Percentiles rank a stretch among this genome's conserved stretches.
Conservation (phyloP, 2,888 invertebrate species). For the Eupithecia exiguata region DNA sequence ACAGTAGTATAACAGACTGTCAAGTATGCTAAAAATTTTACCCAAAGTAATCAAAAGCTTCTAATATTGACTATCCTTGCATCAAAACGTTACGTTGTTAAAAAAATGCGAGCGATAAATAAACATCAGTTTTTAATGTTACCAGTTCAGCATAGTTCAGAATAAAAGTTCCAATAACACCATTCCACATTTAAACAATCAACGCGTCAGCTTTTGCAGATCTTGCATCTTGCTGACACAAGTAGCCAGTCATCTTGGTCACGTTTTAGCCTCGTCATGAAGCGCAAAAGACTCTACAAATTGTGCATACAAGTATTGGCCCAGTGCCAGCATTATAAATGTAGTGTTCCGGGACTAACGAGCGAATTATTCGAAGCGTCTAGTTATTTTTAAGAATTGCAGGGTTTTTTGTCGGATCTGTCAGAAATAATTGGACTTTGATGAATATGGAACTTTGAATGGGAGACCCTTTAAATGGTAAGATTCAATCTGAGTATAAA, state of each 20-base stretch:
- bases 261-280: slow-evolving; percentile 70
- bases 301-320: slow-evolving; percentile 67
- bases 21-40: no score
- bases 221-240: slow-evolving; percentile 50
- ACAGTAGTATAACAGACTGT: no score
- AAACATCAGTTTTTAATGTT: no score
- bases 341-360: slow-evolving; percentile 70
- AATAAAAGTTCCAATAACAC: not conserved
- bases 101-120: no score
- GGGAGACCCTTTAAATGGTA: not conserved
- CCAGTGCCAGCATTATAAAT: slow-evolving; percentile 72
- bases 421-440: slow-evolving; percentile 19
- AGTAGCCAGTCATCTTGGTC: slow-evolving; percentile 60
- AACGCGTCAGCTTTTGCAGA: slow-evolving; percentile 38
- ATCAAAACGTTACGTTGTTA: no score
- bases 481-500: not conserved
- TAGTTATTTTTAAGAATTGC: slow-evolving; percentile 43
- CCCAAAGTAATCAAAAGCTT: no score
- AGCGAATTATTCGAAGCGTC: slow-evolving; percentile 59
- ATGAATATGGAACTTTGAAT: not conserved
- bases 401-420: slow-evolving; percentile 25
- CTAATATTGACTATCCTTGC: no score
- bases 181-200: slow-evolving; percentile 31
- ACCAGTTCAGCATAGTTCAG: not conserved
- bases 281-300: slow-evolving; percentile 64